phyloP scores from a whole-genome alignment of 2,888 invertebrate genomes.

The Drosophila mercatorum region DNA sequence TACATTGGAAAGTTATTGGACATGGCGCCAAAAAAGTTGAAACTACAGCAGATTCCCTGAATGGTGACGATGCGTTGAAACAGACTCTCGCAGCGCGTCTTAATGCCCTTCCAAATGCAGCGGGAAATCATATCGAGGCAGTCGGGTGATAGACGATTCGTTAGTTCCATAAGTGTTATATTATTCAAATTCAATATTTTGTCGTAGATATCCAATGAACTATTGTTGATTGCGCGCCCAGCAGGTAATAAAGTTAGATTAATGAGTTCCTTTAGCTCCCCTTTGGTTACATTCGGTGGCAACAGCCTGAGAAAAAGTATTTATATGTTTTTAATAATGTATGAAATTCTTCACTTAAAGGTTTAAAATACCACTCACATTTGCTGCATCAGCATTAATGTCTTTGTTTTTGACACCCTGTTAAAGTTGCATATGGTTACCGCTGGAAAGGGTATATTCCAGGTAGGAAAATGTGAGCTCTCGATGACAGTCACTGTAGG shows the following conservation, averaged over 20 bases:
- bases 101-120: slow-evolving; percentile 88
- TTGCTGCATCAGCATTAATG: slow-evolving; percentile 79
- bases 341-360: too few relatives aligned
- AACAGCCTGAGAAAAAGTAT: slow-evolving; percentile 64
- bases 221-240: slow-evolving; percentile 58
- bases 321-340: background rate
- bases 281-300: slow-evolving; percentile 77
- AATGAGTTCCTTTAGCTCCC: slow-evolving; percentile 76
- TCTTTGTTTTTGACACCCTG: slow-evolving; percentile 85
- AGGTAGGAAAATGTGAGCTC: slow-evolving; percentile 86
- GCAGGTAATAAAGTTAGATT: slow-evolving; percentile 75
- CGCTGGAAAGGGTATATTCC: slow-evolving; percentile 87
- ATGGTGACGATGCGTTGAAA: slow-evolving; percentile 86
- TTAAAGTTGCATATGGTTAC: slow-evolving; percentile 87
- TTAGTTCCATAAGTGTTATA: slow-evolving; percentile 66
- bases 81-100: slow-evolving; percentile 86
- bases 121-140: slow-evolving; percentile 86
- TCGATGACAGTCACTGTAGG: slow-evolving; percentile 87
- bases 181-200: slow-evolving; percentile 78
- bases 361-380: slow-evolving; percentile 82
- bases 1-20: slow-evolving; percentile 81
- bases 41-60: slow-evolving; percentile 88
- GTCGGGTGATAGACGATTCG: slow-evolving; percentile 85
- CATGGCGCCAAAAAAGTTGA: slow-evolving; percentile 87
- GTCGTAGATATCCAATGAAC: slow-evolving; percentile 63